Percentiles rank a stretch among this genome's conserved stretches.
phyloP scores from a whole-genome alignment of 2,888 invertebrate species.

The Pterobdella sp. region DNA sequence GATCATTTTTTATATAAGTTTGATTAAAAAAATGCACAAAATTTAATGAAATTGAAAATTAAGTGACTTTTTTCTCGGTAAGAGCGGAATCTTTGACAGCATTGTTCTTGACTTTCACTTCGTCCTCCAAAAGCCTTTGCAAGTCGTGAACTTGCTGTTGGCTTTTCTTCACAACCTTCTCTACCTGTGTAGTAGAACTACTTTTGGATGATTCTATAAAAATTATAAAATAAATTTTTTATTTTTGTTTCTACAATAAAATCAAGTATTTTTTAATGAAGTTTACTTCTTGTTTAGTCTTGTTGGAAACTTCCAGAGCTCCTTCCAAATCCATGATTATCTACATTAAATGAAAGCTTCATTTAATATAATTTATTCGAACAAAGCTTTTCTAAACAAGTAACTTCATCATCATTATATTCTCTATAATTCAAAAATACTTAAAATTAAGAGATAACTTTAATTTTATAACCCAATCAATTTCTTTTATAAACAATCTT shows the following conservation, averaged over 20 bases:
- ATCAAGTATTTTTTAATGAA: too few relatives aligned
- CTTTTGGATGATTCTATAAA: too few relatives aligned
- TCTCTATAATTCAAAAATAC: too few relatives aligned
- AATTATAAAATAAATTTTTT: neutral
- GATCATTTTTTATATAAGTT: too few relatives aligned
- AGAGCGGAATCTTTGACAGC: slow-evolving; percentile 94
- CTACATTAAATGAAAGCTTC: too few relatives aligned
- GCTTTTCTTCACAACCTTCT: slow-evolving; percentile 98
- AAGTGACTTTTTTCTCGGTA: slow-evolving; percentile 84
- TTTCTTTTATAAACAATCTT: too few relatives aligned
- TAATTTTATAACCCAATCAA: too few relatives aligned
- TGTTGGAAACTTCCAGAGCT: slow-evolving; percentile 96
- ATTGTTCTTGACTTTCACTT: slow-evolving; percentile 70
- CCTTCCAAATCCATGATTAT: slow-evolving; percentile 99
- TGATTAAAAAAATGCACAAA: neutral
- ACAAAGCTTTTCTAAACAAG: too few relatives aligned
- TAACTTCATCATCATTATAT: too few relatives aligned
- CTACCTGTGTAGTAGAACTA: too few relatives aligned
- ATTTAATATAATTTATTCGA: too few relatives aligned
- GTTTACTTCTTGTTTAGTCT: slow-evolving; percentile 85
- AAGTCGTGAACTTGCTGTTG: slow-evolving; percentile 61
- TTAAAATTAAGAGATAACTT: too few relatives aligned
- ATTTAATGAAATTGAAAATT: slow-evolving; percentile 56
- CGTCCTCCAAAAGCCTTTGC: slow-evolving; percentile 90
- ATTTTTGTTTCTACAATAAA: neutral